phyloP scores from a whole-genome alignment of 1,140 invertebrate species.

The Brachionus paranguensis region DNA sequence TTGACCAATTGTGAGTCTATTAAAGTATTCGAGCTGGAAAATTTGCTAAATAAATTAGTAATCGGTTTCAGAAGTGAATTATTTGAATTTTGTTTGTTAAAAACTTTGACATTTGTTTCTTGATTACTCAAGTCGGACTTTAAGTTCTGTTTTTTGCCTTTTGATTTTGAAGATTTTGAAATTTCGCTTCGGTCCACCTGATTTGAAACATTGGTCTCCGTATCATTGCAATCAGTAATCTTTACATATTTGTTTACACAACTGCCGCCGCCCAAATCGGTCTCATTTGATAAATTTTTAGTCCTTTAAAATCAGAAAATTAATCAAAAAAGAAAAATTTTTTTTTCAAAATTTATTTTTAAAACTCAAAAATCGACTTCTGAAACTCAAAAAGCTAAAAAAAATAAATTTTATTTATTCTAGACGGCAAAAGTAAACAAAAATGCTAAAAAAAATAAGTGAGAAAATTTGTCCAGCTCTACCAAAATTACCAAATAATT shows the following conservation, averaged over 20 bases:
- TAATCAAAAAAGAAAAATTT: not conserved
- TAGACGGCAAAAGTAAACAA: not conserved
- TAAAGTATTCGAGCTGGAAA: not conserved
- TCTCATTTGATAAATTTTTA: not conserved
- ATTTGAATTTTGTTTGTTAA: not conserved
- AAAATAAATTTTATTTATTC: not conserved
- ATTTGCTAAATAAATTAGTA: not conserved
- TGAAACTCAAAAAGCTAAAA: not conserved
- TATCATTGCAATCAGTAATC: not conserved
- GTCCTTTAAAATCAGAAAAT: not conserved
- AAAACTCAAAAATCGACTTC: not conserved
- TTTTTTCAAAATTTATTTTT: not conserved
- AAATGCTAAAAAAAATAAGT: not conserved
- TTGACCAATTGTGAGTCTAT: not conserved
- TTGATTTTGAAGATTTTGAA: not conserved
- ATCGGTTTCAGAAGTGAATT: not conserved
- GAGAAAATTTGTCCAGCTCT: not conserved
- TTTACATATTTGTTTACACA: not conserved
- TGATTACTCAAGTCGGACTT: not conserved
- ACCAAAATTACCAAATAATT: not conserved
- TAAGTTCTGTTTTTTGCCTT: not conserved
- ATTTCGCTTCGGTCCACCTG: not conserved
- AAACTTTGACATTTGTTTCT: not conserved
- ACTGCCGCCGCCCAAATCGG: not conserved
- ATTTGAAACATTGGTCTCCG: not conserved